Base-by-base conservation (phyloP, 2,113 vertebrate species). In the Gorsachius goisagi region DNA sequence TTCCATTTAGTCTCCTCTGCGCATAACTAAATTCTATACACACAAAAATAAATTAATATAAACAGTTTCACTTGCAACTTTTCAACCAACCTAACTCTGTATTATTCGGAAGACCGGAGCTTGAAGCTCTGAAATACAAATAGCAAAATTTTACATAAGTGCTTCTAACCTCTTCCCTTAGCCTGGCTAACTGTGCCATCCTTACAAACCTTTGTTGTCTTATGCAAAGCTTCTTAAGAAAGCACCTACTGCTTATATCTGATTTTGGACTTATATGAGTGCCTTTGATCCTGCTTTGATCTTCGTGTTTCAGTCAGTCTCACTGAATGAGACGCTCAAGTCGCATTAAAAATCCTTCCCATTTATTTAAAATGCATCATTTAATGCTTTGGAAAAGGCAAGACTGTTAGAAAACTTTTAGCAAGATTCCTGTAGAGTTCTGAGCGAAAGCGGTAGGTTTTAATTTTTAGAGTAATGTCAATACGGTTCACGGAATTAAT, bases 221-320 rank as follows among this genome's bases (percentile, higher is more conserved):
- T 35, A 67, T 23, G n/a, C 24, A 87, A 82, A 85, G 53, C 39
- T 90, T 59, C 79, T 75, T 83, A 24, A 93, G 55, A 95, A 91
- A 85, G 44, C 18, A 85, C 74, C 50, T 66, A 39, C 27, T 91
- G 67, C 49, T 85, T 85, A 49, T 37, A 56, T 50, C 71, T 80
- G 45, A 17, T n/a, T 92, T 89, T 94, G 71, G 59, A 32, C 37
- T 90, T 63, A n/a, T 23, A 28, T 6, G 14, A 86, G 37, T 37
- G 41, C n/a, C 71, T 97, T 92, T 94, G 78, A 93, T 90, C 35
- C 32, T 50, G 24, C 81, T 94, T 93, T 89, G 58, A 94, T 95
- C 41, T 75, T 39, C 35, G 76, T 69, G 12, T 59, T 80, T 85
- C 89, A 85, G 62, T 73, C 69, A 67, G 37, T 58, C 85, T 78